Conservation (phyloP, 1,140 invertebrate species). For the Ceratitis capitata region DNA sequence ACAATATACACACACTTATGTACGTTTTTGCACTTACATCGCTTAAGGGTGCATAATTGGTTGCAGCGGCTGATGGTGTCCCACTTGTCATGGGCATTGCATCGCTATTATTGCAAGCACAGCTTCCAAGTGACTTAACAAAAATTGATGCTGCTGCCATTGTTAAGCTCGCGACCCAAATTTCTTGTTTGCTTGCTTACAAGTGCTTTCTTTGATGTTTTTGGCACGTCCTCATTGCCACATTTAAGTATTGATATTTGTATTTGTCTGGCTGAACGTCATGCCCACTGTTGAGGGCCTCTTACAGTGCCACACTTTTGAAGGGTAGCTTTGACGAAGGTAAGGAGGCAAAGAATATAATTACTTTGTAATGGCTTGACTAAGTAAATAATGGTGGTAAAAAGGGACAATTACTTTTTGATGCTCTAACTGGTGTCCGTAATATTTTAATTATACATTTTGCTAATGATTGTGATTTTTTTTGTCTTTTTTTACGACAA, state of each 20-base stretch:
- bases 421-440: background rate
- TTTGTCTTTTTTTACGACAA: no score
- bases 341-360: background rate
- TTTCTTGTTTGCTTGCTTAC: no score
- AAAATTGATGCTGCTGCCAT: background rate
- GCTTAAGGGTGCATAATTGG: background rate
- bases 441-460: no score
- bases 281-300: background rate
- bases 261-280: background rate
- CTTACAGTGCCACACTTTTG: background rate
- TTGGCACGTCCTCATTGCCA: background rate
- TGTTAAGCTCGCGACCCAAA: background rate
- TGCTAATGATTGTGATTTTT: no score
- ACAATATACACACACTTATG: background rate
- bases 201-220: constrained; percentile 10
- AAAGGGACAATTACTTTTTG: background rate
- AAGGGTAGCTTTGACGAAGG: background rate
- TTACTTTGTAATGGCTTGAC: background rate
- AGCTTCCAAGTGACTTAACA: background rate
- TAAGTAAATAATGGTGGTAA: background rate
- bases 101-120: background rate
- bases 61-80: background rate
- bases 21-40: background rate
- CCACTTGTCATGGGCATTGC: background rate
- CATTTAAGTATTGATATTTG: background rate